Conservation (phyloP, 2,113 vertebrate genomes). For the Morone saxatilis region DNA sequence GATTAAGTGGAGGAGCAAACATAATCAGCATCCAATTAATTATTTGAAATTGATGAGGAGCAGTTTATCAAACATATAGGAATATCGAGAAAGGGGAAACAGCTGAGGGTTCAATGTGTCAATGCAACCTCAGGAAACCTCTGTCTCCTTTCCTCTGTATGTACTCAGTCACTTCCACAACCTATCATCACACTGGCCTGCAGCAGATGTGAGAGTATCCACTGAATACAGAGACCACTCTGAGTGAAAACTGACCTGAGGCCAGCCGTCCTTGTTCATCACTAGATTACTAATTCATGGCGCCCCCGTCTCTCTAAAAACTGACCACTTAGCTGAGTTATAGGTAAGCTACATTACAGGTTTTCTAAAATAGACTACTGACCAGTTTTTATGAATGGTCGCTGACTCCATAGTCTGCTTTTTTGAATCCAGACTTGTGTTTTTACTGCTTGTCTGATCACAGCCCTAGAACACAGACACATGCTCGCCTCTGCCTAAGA, state of each 20-base stretch:
- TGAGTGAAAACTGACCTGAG: constrained; percentile 29
- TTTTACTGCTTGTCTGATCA: neutral
- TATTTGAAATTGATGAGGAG: neutral
- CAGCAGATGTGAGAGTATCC: constrained; percentile 1
- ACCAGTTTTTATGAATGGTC: neutral
- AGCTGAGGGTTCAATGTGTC: neutral
- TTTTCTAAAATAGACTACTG: neutral
- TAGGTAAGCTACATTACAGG: neutral
- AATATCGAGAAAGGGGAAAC: neutral
- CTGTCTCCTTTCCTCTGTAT: neutral
- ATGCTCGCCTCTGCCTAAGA: neutral
- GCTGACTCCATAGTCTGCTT: neutral
- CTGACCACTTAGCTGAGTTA: constrained; percentile 1
- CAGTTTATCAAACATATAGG: neutral
- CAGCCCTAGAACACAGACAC: neutral
- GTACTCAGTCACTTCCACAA: neutral
- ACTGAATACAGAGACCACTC: constrained; percentile 15
- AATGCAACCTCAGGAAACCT: neutral
- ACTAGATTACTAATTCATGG: constrained; percentile 22
- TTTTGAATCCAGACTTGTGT: neutral
- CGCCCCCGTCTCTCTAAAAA: neutral
- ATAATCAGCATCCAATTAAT: neutral
- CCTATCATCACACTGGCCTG: constrained; percentile 8
- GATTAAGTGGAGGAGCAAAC: neutral
- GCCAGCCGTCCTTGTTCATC: neutral